A percentile compares a stretch with the other conserved stretches of the same genome.
Conservation (phyloP, 2,888 invertebrate species). For the Ennomos quercinarius region DNA sequence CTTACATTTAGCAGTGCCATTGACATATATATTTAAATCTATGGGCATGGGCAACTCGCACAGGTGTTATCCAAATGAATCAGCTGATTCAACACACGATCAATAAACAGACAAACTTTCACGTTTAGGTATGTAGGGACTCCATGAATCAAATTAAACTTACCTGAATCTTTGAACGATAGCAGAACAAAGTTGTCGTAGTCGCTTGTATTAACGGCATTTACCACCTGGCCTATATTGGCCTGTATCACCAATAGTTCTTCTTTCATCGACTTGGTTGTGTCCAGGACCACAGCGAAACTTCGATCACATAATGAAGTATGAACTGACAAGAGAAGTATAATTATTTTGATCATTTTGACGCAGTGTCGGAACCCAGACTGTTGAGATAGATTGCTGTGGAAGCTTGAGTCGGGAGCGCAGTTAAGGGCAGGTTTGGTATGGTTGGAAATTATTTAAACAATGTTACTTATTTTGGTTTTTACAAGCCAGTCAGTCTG, state of each 20-base stretch:
- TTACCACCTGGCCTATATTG: slow-evolving; percentile 45
- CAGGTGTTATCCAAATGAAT: too few relatives aligned
- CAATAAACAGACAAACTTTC: too few relatives aligned
- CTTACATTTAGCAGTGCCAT: too few relatives aligned
- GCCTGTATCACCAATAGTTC: slow-evolving; percentile 56
- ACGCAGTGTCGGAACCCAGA: slow-evolving; percentile 6
- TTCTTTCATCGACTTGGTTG: slow-evolving; percentile 57
- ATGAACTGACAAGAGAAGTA: neutral
- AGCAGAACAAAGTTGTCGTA: slow-evolving; percentile 49
- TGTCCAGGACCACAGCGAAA: slow-evolving; percentile 64
- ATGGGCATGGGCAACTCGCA: too few relatives aligned
- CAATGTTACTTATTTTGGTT: too few relatives aligned
- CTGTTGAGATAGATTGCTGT: slow-evolving; percentile 7
- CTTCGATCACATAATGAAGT: slow-evolving; percentile 43
- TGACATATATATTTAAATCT: too few relatives aligned
- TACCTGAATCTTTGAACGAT: slow-evolving; percentile 53
- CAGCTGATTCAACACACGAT: too few relatives aligned
- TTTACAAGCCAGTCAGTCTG: too few relatives aligned
- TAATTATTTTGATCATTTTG: slow-evolving; percentile 28
- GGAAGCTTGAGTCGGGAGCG: slow-evolving; percentile 1
- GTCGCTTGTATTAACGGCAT: slow-evolving; percentile 25
- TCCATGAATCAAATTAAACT: neutral
- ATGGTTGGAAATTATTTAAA: too few relatives aligned
- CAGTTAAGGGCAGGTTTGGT: slow-evolving; percentile 11
- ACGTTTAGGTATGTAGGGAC: too few relatives aligned